Base-by-base conservation (phyloP, 1,140 invertebrate species). In the Micrasema longulum region DNA sequence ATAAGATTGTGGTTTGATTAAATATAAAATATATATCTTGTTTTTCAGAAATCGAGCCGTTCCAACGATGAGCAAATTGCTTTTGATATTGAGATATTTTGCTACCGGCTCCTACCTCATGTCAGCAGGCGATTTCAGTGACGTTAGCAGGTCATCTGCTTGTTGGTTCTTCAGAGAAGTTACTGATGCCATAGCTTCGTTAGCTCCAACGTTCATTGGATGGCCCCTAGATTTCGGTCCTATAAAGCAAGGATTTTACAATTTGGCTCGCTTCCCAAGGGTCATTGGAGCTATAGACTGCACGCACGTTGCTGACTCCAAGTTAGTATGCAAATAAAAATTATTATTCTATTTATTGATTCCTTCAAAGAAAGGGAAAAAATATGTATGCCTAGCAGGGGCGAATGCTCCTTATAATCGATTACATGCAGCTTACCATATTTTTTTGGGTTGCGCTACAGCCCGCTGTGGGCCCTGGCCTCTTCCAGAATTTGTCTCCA, bases 171-270 rank as follows among this genome's bases (percentile, higher is more conserved):
- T 41, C 10, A 41, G n/a, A 41, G 38, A 41, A 1, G 38, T 41
- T 41, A 11, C 10, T n/a, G 38, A 41, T 10, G 38, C 38, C n/a
- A 1, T 41, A 48, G 16, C 1, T n/a, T 1, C 11, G 12, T 6
- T 48, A 48, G 1, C 11, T n/a, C 45, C 45, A 2, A 1, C 12
- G 1, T 48, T 48, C 16, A 48, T 48, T 48, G 11, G 45, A 7
- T 48, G 11, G 11, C 45, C 1, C 45, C 11, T 7, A 16, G 45
- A 48, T 48, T 16, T 48, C 6, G 12, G 11, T 48, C 12, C 45
- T 14, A 14, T 48, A 48, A 48, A 48, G 18, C 45, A 48, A 16
- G 45, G 45, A 14, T 50, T 50, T 9, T 50, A 50, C 20, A 50
- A 50, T 9, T 50, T 50, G 47, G 47, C n/a, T n/a, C n/a, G n/a